These are phyloP conservation scores for Tenebrio molitor DNA, from an alignment of 1,140 invertebrate genomes.

Conservation along the genomic window DNA sequence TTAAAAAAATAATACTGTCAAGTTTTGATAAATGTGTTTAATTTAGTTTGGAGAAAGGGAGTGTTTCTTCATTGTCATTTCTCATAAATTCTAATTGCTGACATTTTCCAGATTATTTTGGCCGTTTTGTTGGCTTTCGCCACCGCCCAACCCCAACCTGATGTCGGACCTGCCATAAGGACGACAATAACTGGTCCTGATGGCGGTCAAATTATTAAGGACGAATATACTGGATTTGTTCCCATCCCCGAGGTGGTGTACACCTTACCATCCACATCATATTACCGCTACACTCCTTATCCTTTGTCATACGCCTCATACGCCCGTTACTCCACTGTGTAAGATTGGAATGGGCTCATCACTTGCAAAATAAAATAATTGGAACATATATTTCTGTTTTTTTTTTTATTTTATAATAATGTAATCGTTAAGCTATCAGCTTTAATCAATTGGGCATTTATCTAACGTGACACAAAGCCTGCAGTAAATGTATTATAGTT, in stretches of 20 bases:
- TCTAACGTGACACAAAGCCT: too few species aligned
- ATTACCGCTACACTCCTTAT: neutral
- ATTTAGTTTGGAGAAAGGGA: neutral
- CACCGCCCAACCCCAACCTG: slow-evolving; percentile 3
- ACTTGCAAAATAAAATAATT: too few species aligned
- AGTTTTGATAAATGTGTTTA: neutral
- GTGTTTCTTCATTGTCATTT: neutral
- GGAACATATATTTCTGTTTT: too few species aligned
- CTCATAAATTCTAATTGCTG: neutral
- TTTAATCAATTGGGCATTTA: too few species aligned
- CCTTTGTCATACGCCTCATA: neutral
- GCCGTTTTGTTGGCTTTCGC: slow-evolving; percentile 20
- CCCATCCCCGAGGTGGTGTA: neutral
- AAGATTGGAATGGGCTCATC: too few species aligned
- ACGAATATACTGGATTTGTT: slow-evolving; percentile 9
- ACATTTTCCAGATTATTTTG: slow-evolving; percentile 34
- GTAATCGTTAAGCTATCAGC: too few species aligned
- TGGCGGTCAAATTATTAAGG: slow-evolving; percentile 28
- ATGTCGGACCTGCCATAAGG: slow-evolving; percentile 4
- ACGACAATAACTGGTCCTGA: slow-evolving; percentile 37
- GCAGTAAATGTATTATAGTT: too few species aligned
- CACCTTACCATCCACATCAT: neutral
- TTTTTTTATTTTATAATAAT: too few species aligned
- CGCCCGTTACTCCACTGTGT: too few species aligned
- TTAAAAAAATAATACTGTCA: slow-evolving; percentile 1